Percentiles rank a stretch among this genome's conserved stretches.
These are phyloP conservation scores for Lagopus leucura DNA, from an alignment of 2,113 vertebrate species.

Conservation along the genomic window DNA sequence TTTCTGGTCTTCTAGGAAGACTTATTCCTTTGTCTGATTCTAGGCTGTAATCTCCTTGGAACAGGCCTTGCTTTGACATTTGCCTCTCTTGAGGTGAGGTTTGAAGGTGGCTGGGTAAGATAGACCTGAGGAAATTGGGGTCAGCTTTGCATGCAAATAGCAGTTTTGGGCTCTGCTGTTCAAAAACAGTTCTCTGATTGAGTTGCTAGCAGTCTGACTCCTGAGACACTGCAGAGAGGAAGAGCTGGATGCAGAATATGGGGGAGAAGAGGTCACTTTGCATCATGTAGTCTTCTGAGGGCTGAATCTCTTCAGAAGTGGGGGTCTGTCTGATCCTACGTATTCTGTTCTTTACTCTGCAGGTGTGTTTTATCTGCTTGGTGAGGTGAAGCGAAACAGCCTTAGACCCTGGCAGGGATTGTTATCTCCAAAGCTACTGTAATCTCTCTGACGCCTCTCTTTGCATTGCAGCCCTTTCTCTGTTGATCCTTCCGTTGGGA, in stretches of 20 bases:
- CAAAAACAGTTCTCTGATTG: not conserved
- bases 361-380: not conserved
- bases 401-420: not conserved
- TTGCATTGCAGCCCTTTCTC: constrained; percentile 86
- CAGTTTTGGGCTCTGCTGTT: not conserved
- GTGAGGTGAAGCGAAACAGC: not conserved
- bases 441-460: not conserved
- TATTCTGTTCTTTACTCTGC: not conserved
- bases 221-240: not conserved
- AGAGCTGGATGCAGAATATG: not conserved
- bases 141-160: not conserved
- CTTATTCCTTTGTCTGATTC: not conserved
- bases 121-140: not conserved
- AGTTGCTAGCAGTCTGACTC: accelerated
- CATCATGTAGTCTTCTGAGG: not conserved
- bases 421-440: not conserved
- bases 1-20: not conserved
- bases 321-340: not conserved
- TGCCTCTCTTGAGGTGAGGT: not conserved
- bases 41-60: not conserved
- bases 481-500: constrained; percentile 74
- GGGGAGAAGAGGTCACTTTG: not conserved
- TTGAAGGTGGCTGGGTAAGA: not conserved
- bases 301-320: not conserved
- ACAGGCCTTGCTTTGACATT: not conserved